Conservation (phyloP, 2,888 invertebrate genomes). For the Lucinisca nassula region DNA sequence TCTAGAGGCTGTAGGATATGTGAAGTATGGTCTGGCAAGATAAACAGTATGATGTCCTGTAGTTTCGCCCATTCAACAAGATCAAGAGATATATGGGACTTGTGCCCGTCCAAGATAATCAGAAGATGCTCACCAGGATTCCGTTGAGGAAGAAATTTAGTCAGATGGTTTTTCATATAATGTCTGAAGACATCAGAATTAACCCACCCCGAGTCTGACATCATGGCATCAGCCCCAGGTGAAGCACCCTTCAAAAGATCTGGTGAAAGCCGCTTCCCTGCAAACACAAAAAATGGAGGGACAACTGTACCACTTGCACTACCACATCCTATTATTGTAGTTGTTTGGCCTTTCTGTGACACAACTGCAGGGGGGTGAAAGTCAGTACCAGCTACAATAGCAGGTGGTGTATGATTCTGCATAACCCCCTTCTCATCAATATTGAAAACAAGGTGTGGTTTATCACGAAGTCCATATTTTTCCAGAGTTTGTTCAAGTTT, state of each 20-base stretch:
- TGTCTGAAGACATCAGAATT: not conserved
- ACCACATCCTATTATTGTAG: not conserved
- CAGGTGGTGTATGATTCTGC: too few relatives aligned
- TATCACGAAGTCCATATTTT: not conserved
- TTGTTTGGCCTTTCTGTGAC: too few relatives aligned
- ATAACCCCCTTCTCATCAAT: too few relatives aligned
- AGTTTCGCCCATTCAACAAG: conserved; percentile 62
- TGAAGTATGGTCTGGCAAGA: conserved; percentile 53
- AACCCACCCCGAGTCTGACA: too few relatives aligned
- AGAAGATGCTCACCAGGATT: not conserved
- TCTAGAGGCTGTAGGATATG: conserved; percentile 49
- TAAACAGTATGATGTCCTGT: conserved; percentile 60
- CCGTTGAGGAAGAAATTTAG: too few relatives aligned
- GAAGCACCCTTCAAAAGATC: too few relatives aligned
- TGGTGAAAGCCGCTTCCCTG: too few relatives aligned
- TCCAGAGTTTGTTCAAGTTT: not conserved
- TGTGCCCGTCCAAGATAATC: conserved; percentile 40
- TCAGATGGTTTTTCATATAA: not conserved
- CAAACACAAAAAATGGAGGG: not conserved
- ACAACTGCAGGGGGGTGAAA: too few relatives aligned
- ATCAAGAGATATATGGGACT: conserved; percentile 33
- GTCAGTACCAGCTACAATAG: too few relatives aligned
- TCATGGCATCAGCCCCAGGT: too few relatives aligned
- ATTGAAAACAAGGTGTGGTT: too few relatives aligned
- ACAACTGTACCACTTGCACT: not conserved